Evolutionary conservation across 2,797 vertebrate species (phyloP), one percentile per base, ranked within the genome.

Genomic region (Acanthornis magna): DNA sequence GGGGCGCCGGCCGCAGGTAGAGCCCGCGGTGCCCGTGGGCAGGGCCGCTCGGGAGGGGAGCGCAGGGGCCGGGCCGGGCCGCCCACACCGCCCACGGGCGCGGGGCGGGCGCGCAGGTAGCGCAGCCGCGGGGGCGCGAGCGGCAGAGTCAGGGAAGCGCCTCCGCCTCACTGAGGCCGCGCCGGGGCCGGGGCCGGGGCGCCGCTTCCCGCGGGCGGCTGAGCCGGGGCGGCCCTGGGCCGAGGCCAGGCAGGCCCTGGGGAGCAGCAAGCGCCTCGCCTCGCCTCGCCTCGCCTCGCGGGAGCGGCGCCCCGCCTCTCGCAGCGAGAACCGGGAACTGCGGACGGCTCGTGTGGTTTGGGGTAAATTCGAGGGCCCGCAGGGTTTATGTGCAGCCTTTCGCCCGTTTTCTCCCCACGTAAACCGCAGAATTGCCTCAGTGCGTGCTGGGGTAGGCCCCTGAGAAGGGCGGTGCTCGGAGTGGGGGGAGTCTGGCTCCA

Each of bases 91-190:
- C 86, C 81, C 63, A 66, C 57, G 20, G 57, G 40, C 47, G 23
- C 47, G 48, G n/a, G 11, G 40, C 27, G n/a, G n/a, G 19, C 16
- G 98, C 16, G 68, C 50, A 73, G 68, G 70, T 42, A 73, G 70
- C 70, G 81, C 81, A 57, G 81, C 36, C 51, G 51, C 43, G 61
- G 61, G 36, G 20, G 27, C 27, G 43, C 27, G 9, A 15, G 12
- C 47, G 29, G 29, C 21, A 20, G 19, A 20, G 32, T 12, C 42
- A 14, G 40, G 16, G 40, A 55, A 66, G 51, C 23, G 21, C 36
- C 36, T 8, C 36, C 36, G 36, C 36, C 36, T 36, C 36, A 36
- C 34, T 15, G 22, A 58, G 55, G n/a, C 55, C 55, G n/a, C 16
- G 57, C 16, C 25, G 57, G 40, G 40, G 40, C 16, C 25, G 57